Base-by-base conservation (phyloP, 2,113 vertebrate species). In the Trichomycterus rosablanca region DNA sequence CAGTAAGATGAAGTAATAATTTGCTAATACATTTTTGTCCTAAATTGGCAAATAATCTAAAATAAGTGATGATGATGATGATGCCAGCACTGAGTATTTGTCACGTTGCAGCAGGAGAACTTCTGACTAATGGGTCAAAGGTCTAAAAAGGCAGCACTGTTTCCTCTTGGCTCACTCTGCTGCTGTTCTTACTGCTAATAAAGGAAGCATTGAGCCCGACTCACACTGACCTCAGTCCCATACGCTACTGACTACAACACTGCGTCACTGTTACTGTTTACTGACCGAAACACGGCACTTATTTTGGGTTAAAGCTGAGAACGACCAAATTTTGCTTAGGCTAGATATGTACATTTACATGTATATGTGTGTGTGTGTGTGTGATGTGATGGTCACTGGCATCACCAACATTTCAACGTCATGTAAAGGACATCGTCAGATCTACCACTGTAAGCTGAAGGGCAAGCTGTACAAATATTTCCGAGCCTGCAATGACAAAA, bases 141-240 rank as follows among this genome's bases (percentile, higher is more conserved):
- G 62, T 67, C 58, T 70, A 65, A 74, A 59, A 71, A 76, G 60
- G 32, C 24, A 73, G 64, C 44, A 51, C 68, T 78, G n/a, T 20
- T 26, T 48, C 14, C 26, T 32, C 37, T 48, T 26, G 15, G 11
- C 32, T 28, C 7, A 26, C 34, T 45, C 23, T 65, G 53, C 45
- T n/a, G 23, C 7, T 43, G 64, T 63, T 26, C 68, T 74, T 56
- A 39, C 60, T 71, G 68, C 73, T 81, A 80, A 86, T 84, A 86
- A 81, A 81, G 82, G 76, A 73, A 76, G 79, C 80, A 84, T 84
- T 89, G 82, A 84, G 69, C 77, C 76, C 76, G 80, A 75, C 80
- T 76, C 70, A 60, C 53, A 63, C 70, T 82, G 80, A 83, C 81
- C 80, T 75, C 80, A 75, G 63, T 57, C 66, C 57, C 66, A 61